Base-by-base conservation (phyloP, 2,113 vertebrate genomes). In the Coturnix japonica region DNA sequence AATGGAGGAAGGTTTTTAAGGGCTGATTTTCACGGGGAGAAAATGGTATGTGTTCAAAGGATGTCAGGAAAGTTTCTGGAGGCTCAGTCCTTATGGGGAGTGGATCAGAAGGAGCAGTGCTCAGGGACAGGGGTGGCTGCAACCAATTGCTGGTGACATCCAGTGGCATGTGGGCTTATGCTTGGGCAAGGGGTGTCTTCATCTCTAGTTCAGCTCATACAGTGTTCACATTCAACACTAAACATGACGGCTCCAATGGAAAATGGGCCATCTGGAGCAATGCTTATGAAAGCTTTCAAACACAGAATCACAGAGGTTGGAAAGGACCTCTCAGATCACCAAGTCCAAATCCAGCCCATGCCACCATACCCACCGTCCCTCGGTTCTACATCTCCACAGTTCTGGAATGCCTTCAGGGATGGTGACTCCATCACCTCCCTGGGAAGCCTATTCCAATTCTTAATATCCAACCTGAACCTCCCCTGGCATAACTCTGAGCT, bases 1-100 rank as follows among this genome's bases (percentile, higher is more conserved):
- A 57, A 53, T 18, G 17, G 46, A 85, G 76, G 31, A 82, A 93
- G 54, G 47, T 87, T 94, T 93, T 93, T 77, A 80, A 90, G 75
- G 82, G 56, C 43, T 63, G 57, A 64, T 90, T 65, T 53, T 66
- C 81, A 51, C 0, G 0, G 56, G 59, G 54, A 28, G 63, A 83
- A 46, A 73, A 91, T 73, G 1, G 0, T 2, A 0, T 61, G 57
- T 86, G 35, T 28, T 63, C 83, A 75, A 51, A 86, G 43, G 21
- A 73, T 67, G 63, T 79, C 74, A 81, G 67, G 39, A 89, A 89
- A 46, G 69, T 53, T 81, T 60, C 46, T 61, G 66, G 41, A 80
- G 66, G 18, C 13, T 64, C 33, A 9, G 6, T 66, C 47, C 82
- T 75, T 54, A 15, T 37, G 78, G 23, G 61, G 78, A 28, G 6